Evolutionary conservation across 1,140 invertebrate genomes (phyloP).

Genomic region (Drosophila fuyamai): DNA sequence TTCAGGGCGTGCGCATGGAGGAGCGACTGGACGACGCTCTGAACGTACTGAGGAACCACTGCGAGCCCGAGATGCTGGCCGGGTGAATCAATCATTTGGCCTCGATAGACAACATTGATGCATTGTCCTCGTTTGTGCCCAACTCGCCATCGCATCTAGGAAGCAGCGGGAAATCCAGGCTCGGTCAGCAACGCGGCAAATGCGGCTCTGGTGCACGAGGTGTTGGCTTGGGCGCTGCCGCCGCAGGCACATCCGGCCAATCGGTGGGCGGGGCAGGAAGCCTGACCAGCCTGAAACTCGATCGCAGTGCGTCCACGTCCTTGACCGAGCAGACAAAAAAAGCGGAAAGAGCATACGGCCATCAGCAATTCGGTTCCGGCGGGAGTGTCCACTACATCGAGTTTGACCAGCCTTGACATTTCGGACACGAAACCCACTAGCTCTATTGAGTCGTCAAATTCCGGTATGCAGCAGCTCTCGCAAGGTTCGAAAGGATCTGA

Average conservation of each 20-base stretch:
- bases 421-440: slow-evolving; percentile 91
- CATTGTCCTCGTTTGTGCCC: slow-evolving; percentile 85
- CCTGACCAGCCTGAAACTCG: slow-evolving; percentile 73
- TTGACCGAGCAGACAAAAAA: slow-evolving; percentile 87
- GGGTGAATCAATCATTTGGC: slow-evolving; percentile 89
- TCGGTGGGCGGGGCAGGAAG: slow-evolving; percentile 38
- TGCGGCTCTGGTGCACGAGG: slow-evolving; percentile 67
- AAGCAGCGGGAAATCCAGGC: slow-evolving; percentile 75
- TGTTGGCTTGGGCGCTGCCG: slow-evolving; percentile 61
- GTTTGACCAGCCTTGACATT: slow-evolving; percentile 60
- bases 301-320: slow-evolving; percentile 78
- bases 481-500: slow-evolving; percentile 67
- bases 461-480: slow-evolving; percentile 52
- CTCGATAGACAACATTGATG: slow-evolving; percentile 86
- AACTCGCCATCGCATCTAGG: slow-evolving; percentile 84
- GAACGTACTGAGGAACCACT: slow-evolving; percentile 96
- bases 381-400: slow-evolving; percentile 71
- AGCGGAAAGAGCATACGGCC: slow-evolving; percentile 92
- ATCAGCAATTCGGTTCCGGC: slow-evolving; percentile 40
- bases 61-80: slow-evolving; percentile 92
- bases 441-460: slow-evolving; percentile 85
- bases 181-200: no score
- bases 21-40: slow-evolving; percentile 97
- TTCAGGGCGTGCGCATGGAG: slow-evolving; percentile 95
- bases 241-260: slow-evolving; percentile 44